Base-by-base conservation (phyloP, 2,888 invertebrate genomes). In the Scaptomyza parva region DNA sequence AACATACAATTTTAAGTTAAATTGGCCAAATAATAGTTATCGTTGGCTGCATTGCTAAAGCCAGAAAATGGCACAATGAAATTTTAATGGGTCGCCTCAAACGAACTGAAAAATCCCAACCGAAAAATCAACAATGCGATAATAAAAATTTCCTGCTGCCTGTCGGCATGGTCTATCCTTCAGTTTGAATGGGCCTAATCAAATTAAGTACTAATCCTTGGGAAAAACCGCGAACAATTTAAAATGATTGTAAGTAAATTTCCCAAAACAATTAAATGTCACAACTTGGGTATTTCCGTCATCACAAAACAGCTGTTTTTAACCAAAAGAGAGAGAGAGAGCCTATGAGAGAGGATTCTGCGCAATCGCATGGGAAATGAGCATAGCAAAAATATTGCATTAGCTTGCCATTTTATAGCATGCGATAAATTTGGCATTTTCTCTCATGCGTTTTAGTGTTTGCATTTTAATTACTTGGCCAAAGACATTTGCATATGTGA, bases 211-310 rank as follows among this genome's bases (percentile, higher is more conserved):
- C 86, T 86, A 83, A 83, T 88, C 83, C 88, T 83, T 84, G 86
- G 71, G 74, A 86, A 88, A 86, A 88, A 88, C 83, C 83, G 83
- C 88, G 81, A 86, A 88, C 86, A 83, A 80, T 86, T 83, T 83
- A 72, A 88, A 81, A 88, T 86, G 85, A 84, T 88, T 84, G 82
- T 81, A 87, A 88, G 84, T 81, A 86, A 84, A 88, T 84, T 88
- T 88, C 88, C 88, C 84, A 75, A 88, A 88, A 81, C 88, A 88
- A 88, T 84, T 88, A 86, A 83, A 74, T 64, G 58, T 17, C 57
- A 50, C 58, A 54, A 41, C 63, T 73, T 40, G 11, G 75, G 75
- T 51, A 61, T 60, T 71, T 78, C 76, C 76, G 67, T 17, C 35
- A 37, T 26, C 9, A 26, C 9, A 2, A 17, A 66, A 54, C 72